phyloP scores from a whole-genome alignment of 2,797 vertebrate species.

The Limnodromus scolopaceus region DNA sequence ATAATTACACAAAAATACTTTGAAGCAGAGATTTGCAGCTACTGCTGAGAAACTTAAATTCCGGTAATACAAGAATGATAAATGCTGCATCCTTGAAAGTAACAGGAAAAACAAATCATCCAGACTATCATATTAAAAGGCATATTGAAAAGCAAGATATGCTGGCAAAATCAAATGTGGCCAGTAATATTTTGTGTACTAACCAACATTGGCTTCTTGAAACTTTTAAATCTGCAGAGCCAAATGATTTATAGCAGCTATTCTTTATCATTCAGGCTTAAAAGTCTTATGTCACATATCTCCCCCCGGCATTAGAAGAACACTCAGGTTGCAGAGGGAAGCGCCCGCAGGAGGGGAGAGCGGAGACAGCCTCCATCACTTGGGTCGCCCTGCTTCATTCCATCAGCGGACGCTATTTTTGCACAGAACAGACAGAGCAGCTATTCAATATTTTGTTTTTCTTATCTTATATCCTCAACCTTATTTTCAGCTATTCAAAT shows the following conservation, averaged over 20 bases:
- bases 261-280: constrained; percentile 26
- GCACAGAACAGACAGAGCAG: neutral
- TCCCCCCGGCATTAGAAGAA: neutral
- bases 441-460: neutral
- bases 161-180: neutral
- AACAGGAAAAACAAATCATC: constrained; percentile 48
- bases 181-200: neutral
- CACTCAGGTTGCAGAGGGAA: neutral
- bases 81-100: constrained; percentile 16
- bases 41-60: constrained; percentile 12
- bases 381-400: neutral
- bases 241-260: constrained; percentile 50
- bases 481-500: constrained; percentile 19
- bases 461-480: neutral
- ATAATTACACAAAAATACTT: constrained; percentile 44
- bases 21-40: neutral
- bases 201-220: neutral
- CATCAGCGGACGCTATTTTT: fast-evolving
- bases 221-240: constrained; percentile 14
- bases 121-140: constrained; percentile 19
- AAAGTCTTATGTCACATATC: neutral
- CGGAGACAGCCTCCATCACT: neutral
- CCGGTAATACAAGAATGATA: constrained; percentile 1
- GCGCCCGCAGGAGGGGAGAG: neutral
- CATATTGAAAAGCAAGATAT: constrained; percentile 27